phyloP scores from a whole-genome alignment of 2,797 vertebrate species.

The Lepidocolaptes lacrymiger region DNA sequence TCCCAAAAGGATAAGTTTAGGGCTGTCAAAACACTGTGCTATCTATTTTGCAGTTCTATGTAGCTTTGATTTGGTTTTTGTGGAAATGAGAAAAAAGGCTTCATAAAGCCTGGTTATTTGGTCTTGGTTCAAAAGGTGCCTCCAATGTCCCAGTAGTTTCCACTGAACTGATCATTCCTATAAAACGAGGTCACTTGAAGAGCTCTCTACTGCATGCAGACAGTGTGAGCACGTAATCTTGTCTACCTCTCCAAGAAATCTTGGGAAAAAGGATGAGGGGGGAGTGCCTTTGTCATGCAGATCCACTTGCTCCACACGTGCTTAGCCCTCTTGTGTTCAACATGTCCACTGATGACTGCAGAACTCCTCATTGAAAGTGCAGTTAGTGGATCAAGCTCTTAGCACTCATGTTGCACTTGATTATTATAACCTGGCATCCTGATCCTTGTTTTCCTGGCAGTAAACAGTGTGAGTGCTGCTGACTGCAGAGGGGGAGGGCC shows the following conservation, averaged over 20 bases:
- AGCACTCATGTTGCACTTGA: fast-evolving
- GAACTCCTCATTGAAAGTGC: not conserved
- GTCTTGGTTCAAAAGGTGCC: not conserved
- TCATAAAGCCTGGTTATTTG: not conserved
- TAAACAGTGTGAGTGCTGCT: not conserved
- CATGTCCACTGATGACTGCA: not conserved
- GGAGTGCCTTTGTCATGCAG: not conserved
- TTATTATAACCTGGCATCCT: not conserved
- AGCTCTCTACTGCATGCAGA: not conserved
- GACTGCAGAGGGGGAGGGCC: not conserved
- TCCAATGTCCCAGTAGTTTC: not conserved
- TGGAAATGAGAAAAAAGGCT: not conserved
- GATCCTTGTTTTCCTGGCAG: not conserved
- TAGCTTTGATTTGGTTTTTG: not conserved
- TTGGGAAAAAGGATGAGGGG: not conserved
- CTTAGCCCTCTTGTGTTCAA: fast-evolving
- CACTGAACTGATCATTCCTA: not conserved
- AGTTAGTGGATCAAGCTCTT: not conserved
- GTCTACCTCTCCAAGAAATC: fast-evolving
- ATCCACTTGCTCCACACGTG: not conserved
- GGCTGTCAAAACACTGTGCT: not conserved
- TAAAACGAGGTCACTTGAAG: not conserved
- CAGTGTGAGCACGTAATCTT: not conserved
- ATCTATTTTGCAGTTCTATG: not conserved
- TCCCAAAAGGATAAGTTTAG: not conserved